A percentile compares a stretch with the other conserved stretches of the same genome.
Conservation (phyloP, 2,113 vertebrate species). For the Macquaria australasica region DNA sequence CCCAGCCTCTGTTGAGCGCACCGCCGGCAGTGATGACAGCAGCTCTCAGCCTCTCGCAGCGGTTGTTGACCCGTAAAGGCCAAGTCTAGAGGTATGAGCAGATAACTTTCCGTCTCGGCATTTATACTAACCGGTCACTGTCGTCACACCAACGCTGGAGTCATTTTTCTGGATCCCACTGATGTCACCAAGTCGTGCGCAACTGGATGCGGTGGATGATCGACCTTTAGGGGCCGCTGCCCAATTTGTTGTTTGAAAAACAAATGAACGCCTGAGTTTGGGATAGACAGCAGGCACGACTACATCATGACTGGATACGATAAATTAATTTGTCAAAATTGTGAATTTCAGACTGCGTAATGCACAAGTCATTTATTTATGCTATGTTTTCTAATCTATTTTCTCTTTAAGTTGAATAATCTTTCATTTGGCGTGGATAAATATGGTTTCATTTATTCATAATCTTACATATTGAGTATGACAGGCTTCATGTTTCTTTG, state of each 20-base stretch:
- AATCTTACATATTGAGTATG: background rate
- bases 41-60: slow-evolving; percentile 46
- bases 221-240: slow-evolving; percentile 46
- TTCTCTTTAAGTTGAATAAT: background rate
- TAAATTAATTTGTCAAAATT: slow-evolving; percentile 35
- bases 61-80: slow-evolving; percentile 68
- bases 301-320: slow-evolving; percentile 9
- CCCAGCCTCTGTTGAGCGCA: slow-evolving; percentile 17
- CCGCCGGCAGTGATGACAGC: slow-evolving; percentile 14
- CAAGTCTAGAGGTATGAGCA: slow-evolving; percentile 75
- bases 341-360: background rate
- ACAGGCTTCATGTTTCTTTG: background rate
- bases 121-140: slow-evolving; percentile 81
- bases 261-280: slow-evolving; percentile 10
- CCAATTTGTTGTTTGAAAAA: slow-evolving; percentile 46
- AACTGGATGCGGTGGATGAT: slow-evolving; percentile 54
- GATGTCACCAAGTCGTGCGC: slow-evolving; percentile 83
- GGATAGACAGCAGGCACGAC: background rate
- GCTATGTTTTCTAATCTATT: background rate
- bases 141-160: slow-evolving; percentile 83
- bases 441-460: background rate
- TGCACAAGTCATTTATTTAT: background rate
- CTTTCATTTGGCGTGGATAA: background rate
- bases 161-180: slow-evolving; percentile 78
- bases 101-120: slow-evolving; percentile 63